These are phyloP conservation scores for Pachycephala philippinensis DNA, from an alignment of 2,113 vertebrate genomes.

Conservation along the genomic window DNA sequence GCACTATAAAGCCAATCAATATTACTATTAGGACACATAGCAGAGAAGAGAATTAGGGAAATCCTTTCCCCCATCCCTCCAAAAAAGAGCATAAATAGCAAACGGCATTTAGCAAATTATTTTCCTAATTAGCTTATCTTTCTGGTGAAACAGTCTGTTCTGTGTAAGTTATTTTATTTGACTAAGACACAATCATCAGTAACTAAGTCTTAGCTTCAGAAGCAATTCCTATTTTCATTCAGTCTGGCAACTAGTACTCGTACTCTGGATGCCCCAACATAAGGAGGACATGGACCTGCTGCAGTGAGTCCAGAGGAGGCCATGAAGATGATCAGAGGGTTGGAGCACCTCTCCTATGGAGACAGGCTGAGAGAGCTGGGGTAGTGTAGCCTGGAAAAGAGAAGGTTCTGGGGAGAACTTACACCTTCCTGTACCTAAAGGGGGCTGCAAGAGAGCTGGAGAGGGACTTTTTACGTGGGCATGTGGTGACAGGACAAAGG, in stretches of 20 bases:
- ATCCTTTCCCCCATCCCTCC: background rate
- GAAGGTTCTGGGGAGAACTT: background rate
- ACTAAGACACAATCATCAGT: background rate
- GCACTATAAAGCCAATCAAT: background rate
- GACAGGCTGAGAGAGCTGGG: background rate
- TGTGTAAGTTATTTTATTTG: background rate
- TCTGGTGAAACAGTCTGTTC: constrained; percentile 20
- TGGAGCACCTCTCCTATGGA: background rate
- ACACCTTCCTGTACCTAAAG: background rate
- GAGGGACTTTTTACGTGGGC: background rate
- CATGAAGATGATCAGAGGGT: too few species aligned
- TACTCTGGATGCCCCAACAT: background rate
- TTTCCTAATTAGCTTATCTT: constrained; percentile 1
- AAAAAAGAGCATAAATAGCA: constrained; percentile 17
- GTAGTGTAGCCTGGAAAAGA: background rate
- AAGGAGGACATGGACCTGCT: background rate
- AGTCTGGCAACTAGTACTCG: background rate
- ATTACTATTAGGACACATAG: background rate
- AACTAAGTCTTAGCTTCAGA: background rate
- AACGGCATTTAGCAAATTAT: constrained; percentile 2
- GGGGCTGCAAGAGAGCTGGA: background rate
- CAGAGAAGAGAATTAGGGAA: background rate
- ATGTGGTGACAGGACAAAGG: background rate
- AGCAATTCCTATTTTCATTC: background rate
- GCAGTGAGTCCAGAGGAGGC: background rate